Evolutionary conservation across 1,140 invertebrate species (phyloP).

Genomic region (Atta cephalotes): DNA sequence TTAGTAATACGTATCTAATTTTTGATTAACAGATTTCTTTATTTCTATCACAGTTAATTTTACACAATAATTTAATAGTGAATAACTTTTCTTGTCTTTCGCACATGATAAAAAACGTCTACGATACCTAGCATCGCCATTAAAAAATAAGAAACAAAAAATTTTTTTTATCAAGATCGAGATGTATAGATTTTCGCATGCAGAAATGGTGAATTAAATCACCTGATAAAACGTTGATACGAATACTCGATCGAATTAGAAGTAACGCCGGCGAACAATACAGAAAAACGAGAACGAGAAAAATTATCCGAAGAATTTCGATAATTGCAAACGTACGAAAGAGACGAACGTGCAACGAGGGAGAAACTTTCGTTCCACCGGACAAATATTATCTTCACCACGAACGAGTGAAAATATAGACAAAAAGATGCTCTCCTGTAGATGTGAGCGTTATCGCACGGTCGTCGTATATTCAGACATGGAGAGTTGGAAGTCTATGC

Average conservation of each 20-base stretch:
- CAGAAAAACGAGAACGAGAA: not conserved
- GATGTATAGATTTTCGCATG: not conserved
- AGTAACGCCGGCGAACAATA: not conserved
- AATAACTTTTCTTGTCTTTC: not conserved
- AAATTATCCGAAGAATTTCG: constrained; percentile 42
- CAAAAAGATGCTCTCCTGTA: constrained; percentile 39
- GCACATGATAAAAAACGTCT: not conserved
- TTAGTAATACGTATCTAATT: not conserved
- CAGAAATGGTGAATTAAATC: not conserved
- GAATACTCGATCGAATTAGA: constrained; percentile 4
- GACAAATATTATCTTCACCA: constrained; percentile 44
- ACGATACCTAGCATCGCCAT: not conserved
- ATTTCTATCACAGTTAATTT: not conserved
- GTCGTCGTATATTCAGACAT: constrained; percentile 40
- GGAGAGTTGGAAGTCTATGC: not conserved
- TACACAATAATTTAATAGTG: not conserved
- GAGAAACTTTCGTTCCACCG: not conserved
- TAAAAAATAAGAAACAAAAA: not conserved
- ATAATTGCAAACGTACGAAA: constrained; percentile 33
- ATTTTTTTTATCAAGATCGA: not conserved
- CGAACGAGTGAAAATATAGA: constrained; percentile 23
- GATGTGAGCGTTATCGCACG: constrained; percentile 31
- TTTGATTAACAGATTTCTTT: not conserved
- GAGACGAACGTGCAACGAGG: constrained; percentile 4
- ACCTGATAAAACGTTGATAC: not conserved